A percentile compares a stretch with the other conserved stretches of the same genome.
Conservation (phyloP, 2,113 vertebrate genomes). For the Tilapia sparmanii region DNA sequence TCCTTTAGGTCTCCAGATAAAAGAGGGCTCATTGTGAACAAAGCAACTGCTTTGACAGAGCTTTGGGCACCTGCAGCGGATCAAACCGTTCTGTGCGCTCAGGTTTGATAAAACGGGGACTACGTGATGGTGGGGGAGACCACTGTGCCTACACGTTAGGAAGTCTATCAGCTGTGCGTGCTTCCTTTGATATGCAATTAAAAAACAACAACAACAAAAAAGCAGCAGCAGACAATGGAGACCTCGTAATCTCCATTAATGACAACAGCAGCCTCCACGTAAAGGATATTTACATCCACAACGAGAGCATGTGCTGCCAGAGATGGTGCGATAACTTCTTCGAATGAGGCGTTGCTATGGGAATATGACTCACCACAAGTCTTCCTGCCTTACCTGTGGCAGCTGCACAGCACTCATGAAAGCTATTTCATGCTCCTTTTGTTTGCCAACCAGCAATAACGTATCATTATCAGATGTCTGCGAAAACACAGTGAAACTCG, state of each 20-base stretch:
- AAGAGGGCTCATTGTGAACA: constrained; percentile 59
- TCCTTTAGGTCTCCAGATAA: constrained; percentile 60
- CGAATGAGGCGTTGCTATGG: constrained; percentile 63
- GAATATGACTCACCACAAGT: constrained; percentile 69
- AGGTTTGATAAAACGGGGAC: neutral
- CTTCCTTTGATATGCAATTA: neutral
- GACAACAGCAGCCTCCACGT: neutral
- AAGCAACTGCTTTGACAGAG: constrained; percentile 55
- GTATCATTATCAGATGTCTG: constrained; percentile 32
- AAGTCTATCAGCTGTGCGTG: neutral
- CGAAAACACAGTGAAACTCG: neutral
- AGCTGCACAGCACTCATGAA: constrained; percentile 61
- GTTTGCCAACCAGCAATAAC: constrained; percentile 61
- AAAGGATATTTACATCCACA: constrained; percentile 64
- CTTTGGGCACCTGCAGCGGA: constrained; percentile 48
- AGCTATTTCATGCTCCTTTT: constrained; percentile 57
- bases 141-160: neutral
- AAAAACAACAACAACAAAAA: neutral
- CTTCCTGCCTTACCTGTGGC: constrained; percentile 64
- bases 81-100: neutral
- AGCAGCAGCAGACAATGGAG: neutral
- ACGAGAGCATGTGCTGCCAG: constrained; percentile 29
- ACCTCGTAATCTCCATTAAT: neutral
- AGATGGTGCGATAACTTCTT: constrained; percentile 62
- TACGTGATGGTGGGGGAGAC: neutral